Conservation (phyloP, 92 coral and sea anemone genomes). For the Isaurus tuberculatus region DNA sequence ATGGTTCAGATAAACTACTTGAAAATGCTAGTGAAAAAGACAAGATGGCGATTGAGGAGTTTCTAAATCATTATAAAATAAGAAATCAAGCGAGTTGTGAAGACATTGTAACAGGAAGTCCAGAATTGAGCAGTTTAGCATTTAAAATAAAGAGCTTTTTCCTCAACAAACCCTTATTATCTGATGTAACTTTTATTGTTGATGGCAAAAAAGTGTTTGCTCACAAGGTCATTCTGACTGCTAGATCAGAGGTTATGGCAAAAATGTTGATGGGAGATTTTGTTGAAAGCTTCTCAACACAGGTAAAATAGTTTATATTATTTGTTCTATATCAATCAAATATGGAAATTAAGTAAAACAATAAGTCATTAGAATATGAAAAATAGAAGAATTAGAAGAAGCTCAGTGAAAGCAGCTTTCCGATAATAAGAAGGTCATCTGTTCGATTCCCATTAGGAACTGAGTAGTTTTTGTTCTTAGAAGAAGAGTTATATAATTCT, state of each 20-base stretch:
- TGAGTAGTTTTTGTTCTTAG: too few relatives aligned
- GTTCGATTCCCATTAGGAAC: too few relatives aligned
- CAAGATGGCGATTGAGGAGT: constrained; percentile 42
- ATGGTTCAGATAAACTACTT: constrained; percentile 55
- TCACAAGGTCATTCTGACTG: constrained; percentile 82
- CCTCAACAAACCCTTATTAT: constrained; percentile 75
- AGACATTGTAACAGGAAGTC: not conserved
- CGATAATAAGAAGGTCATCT: too few relatives aligned
- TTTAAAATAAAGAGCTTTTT: constrained; percentile 62
- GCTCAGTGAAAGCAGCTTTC: too few relatives aligned
- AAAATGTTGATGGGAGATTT: constrained; percentile 96
- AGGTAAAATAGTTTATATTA: constrained; percentile 43
- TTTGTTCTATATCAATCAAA: too few relatives aligned
- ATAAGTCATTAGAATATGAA: too few relatives aligned
- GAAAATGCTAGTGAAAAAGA: constrained; percentile 55
- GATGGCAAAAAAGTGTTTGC: constrained; percentile 72
- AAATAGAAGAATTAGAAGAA: too few relatives aligned
- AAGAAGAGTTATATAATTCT: too few relatives aligned
- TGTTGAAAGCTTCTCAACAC: constrained; percentile 62
- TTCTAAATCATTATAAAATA: constrained; percentile 9
- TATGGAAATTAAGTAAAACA: too few relatives aligned
- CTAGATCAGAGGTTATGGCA: constrained; percentile 92
- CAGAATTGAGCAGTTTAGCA: not conserved
- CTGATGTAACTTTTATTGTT: constrained; percentile 83
- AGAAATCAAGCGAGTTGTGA: not conserved